Base-by-base conservation (phyloP, 92 coral and sea anemone species). In the Anthopleura xanthogrammica region DNA sequence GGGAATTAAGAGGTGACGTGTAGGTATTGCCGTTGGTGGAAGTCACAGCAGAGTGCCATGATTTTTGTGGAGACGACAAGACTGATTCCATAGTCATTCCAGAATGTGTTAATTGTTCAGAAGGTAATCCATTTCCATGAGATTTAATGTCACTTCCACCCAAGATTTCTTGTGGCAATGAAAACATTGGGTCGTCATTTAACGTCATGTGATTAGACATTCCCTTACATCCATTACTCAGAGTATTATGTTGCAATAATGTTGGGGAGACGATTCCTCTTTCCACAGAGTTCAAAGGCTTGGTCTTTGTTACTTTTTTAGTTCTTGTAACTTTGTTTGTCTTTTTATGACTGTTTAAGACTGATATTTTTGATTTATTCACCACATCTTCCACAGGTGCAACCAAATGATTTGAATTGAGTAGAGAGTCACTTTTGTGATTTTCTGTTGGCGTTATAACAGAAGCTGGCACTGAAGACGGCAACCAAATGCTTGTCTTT, bases 171-270 rank as follows among this genome's bases (percentile, higher is more conserved):
- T 93, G 95, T 1, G 97, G 89, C 3, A 93, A 90, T 22, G 97
- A 93, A 83, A 93, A 91, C 97, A 93, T 93, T 29, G 97, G 97
- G 83, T 93, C 97, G 78, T 89, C 88, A 85, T 79, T 91, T 41
- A 93, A 82, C 1, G 95, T 87, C 72, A 91, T 86, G 62, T 88
- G 88, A 70, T 84, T 83, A 1, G 87, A 87, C 46, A 86, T 83
- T n/a, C 80, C 83, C 74, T 85, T 85, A 36, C 77, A 80, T 52
- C 82, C 91, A 39, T 80, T 79, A 57, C 83, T 87, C 20, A 93
- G 68, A 58, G 79, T 87, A 72, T 86, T 88, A 64, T 83, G 91
- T 75, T 85, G 87, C n/a, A 88, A 57, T 8, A 82, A 74, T 55
- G 91, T 86, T 36, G 95, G 90, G 19, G 89, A 72, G 77, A 94